A percentile compares a stretch with the other conserved stretches of the same genome.
phyloP scores from a whole-genome alignment of 2,113 vertebrate genomes.

The Furnarius figulus region DNA sequence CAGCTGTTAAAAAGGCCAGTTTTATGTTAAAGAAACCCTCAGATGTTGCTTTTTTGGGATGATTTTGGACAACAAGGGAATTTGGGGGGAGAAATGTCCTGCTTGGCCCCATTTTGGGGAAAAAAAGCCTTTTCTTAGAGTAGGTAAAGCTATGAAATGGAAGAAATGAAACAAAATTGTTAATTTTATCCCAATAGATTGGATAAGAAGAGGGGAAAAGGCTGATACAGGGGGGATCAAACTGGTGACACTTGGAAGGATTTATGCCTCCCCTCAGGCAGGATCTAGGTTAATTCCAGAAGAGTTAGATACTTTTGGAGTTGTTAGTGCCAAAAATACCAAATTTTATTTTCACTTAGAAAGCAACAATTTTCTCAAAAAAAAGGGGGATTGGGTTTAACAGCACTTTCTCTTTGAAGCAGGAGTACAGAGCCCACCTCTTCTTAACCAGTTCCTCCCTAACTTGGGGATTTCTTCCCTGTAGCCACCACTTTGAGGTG shows the following conservation, averaged over 20 bases:
- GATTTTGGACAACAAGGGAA: not conserved
- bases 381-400: not conserved
- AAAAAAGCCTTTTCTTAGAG: not conserved
- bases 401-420: not conserved
- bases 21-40: not conserved
- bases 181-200: not conserved
- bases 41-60: not conserved
- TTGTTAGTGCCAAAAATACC: not conserved
- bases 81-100: rapidly evolving
- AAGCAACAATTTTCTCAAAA: not conserved
- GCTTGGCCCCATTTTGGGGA: not conserved
- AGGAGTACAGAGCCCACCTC: not conserved
- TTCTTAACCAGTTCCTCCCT: not conserved
- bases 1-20: not conserved
- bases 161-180: not conserved
- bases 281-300: not conserved
- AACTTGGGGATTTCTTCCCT: not conserved
- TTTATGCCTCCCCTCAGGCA: not conserved
- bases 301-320: not conserved
- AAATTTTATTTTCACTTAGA: not conserved
- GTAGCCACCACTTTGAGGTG: rapidly evolving
- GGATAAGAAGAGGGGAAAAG: too few relatives aligned
- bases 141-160: not conserved
- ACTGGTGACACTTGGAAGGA: not conserved
- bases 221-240: rapidly evolving